Percentiles rank a stretch among this genome's conserved stretches.
phyloP scores from a whole-genome alignment of 2,888 invertebrate genomes.

The Tyria jacobaeae region DNA sequence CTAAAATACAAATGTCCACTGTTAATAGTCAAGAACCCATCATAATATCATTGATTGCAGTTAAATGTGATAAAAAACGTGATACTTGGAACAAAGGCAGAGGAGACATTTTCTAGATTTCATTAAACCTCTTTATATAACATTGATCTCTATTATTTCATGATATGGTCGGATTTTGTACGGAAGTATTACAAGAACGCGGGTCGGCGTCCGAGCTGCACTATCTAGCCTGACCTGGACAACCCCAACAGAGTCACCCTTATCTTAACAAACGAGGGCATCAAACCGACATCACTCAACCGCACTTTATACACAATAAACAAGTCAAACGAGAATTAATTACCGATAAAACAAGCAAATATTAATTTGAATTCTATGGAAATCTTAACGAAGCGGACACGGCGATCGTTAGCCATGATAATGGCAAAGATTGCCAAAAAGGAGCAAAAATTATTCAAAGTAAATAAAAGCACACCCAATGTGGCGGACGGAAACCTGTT shows the following conservation, averaged over 20 bases:
- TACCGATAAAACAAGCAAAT: constrained; percentile 67
- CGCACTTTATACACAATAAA: constrained; percentile 70
- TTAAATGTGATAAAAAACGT: constrained; percentile 32
- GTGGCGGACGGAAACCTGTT: constrained; percentile 76
- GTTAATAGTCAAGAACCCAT: constrained; percentile 32
- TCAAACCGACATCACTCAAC: constrained; percentile 67
- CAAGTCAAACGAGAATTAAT: constrained; percentile 67
- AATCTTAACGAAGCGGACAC: constrained; percentile 78
- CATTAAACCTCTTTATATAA: constrained; percentile 22
- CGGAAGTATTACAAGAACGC: constrained; percentile 29
- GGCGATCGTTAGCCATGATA: constrained; percentile 82
- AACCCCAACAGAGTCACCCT: constrained; percentile 73
- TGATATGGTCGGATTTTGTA: constrained; percentile 36
- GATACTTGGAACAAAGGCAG: constrained; percentile 39
- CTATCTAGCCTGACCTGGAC: constrained; percentile 79
- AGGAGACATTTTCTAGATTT: constrained; percentile 28
- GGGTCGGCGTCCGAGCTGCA: constrained; percentile 76
- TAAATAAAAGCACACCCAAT: constrained; percentile 83
- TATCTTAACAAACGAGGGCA: constrained; percentile 82
- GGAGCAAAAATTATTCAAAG: constrained; percentile 82
- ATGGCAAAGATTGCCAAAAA: constrained; percentile 82
- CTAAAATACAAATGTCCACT: constrained; percentile 36
- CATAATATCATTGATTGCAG: constrained; percentile 32
- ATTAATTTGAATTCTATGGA: constrained; percentile 78
- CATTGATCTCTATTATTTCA: constrained; percentile 37